Evolutionary conservation across 2,113 vertebrate genomes (phyloP), one percentile per base, ranked within the genome.

Genomic region (Progne subis): DNA sequence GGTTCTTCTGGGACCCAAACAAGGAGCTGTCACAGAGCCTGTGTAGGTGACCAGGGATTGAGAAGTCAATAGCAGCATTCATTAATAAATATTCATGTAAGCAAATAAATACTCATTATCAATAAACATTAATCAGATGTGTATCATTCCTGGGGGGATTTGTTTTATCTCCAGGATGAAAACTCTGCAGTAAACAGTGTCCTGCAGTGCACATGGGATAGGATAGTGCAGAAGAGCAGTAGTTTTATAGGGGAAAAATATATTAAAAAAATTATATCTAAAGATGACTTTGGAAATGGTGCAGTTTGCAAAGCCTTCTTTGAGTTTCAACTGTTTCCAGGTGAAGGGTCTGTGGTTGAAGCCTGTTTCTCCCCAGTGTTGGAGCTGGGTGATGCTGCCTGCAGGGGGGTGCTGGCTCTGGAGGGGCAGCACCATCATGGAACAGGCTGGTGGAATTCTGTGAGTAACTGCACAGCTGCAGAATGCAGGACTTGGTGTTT

Each of bases 381-480:
- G 14, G 5, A 77, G 18, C 7, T 26, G 79, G 39, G 75, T 37
- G 32, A 2, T 10, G 69, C 70, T 74, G 68, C 19, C 72, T 50
- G 81, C 26, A 5, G 65, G 84, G 21, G 41, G 81, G 21, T 14
- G 65, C 64, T 68, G 81, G 78, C 85, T 68, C 60, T 28, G 21
- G 5, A 53, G 63, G 70, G 82, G 74, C 81, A 68, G 81, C 43
- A 0, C 4, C 3, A 39, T 14, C 34, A 6, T 18, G 32, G 2
- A 52, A 1, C 4, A 7, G 29, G 41, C 56, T 53, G 59, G 21
- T 60, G 37, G 52, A 6, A 1, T 1, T 60, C 47, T 8, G 14
- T 12, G 47, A 75, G 76, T 26, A 71, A 10, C 68, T 71, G 82
- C 47, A 60, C 76, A 92, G 90, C 93, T 93, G 93, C 79, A 50